Base-by-base conservation (phyloP, 2,113 vertebrate genomes). In the Sapayoa aenigma region DNA sequence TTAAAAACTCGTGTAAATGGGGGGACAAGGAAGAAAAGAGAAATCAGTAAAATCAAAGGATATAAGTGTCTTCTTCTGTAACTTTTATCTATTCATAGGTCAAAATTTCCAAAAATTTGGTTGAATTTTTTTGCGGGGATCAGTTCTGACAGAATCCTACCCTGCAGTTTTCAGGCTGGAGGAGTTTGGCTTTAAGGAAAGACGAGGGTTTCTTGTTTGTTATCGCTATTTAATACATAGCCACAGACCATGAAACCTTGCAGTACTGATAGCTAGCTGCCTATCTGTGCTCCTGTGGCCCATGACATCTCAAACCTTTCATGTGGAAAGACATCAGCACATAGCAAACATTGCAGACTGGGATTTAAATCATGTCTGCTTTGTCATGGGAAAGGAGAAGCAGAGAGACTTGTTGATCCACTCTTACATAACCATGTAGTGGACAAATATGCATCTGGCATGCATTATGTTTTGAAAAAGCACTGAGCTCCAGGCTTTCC, bases 321-420 rank as follows among this genome's bases (percentile, higher is more conserved):
- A 41, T 3, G 4, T 77, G 79, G 47, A 77, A 85, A 93, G 56
- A 44, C 44, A 50, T 60, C 39, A 58, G 42, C 35, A 87, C 1
- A 1, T 28, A 73, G 72, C 37, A 62, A 58, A 73, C n/a, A 25
- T 52, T 1, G 2, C 72, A 88, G 52, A 10, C 59, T 31, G 73
- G 55, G 53, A 56, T 74, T 91, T 88, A 86, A 90, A 86, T 81
- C 9, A 3, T 52, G 63, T 68, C 89, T 83, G 67, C 50, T 76
- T 42, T 77, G 91, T 62, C 87, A 63, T 52, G 68, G 85, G 87
- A 93, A 86, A 74, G 63, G 18, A 92, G 86, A 93, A 90, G 82
- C 89, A 87, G 82, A 46, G 63, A 65, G 75, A 88, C 79, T 86
- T 84, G 71, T 81, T 59, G 65, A 78, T 87, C 89, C 2, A 14